Evolutionary conservation across 2,888 invertebrate species (phyloP).

Genomic region (Sphaerophoria taeniata): DNA sequence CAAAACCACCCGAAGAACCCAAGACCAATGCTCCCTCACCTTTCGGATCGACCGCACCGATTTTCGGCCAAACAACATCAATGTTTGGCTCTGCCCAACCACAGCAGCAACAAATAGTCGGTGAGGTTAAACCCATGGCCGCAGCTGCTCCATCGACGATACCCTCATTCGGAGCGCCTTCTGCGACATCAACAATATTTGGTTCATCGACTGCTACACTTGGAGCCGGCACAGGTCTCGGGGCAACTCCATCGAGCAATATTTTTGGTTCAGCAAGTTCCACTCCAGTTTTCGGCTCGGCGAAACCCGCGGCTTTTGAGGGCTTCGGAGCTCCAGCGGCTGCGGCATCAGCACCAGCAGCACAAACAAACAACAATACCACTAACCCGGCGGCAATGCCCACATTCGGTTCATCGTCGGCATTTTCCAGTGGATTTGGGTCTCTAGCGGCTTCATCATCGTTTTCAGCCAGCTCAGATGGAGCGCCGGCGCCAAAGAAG

Average conservation of each 20-base stretch:
- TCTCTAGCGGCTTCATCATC: slow-evolving; percentile 66
- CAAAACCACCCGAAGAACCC: slow-evolving; percentile 61
- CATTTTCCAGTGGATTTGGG: slow-evolving; percentile 74
- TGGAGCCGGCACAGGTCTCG: slow-evolving; percentile 75
- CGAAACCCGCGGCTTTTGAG: slow-evolving; percentile 38
- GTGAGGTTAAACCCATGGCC: slow-evolving; percentile 71
- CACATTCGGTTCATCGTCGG: slow-evolving; percentile 72
- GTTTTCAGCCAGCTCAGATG: slow-evolving; percentile 66
- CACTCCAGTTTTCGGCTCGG: slow-evolving; percentile 50
- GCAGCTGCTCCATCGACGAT: slow-evolving; percentile 66
- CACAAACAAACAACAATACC: slow-evolving; percentile 38
- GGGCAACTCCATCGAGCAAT: slow-evolving; percentile 61
- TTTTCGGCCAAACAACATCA: slow-evolving; percentile 75
- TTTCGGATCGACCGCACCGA: slow-evolving; percentile 57
- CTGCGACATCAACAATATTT: slow-evolving; percentile 70
- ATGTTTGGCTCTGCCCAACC: slow-evolving; percentile 75
- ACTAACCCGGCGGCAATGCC: slow-evolving; percentile 39
- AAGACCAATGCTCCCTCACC: slow-evolving; percentile 60
- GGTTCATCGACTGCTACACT: slow-evolving; percentile 71
- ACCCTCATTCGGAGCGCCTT: slow-evolving; percentile 74
- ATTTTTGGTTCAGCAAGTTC: slow-evolving; percentile 68
- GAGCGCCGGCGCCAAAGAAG: slow-evolving; percentile 77
- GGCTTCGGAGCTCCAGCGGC: slow-evolving; percentile 67
- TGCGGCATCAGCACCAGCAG: slow-evolving; percentile 36
- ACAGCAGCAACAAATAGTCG: slow-evolving; percentile 44